Conservation (phyloP, 2,888 invertebrate genomes). For the Caenorhabditis zanzibari region DNA sequence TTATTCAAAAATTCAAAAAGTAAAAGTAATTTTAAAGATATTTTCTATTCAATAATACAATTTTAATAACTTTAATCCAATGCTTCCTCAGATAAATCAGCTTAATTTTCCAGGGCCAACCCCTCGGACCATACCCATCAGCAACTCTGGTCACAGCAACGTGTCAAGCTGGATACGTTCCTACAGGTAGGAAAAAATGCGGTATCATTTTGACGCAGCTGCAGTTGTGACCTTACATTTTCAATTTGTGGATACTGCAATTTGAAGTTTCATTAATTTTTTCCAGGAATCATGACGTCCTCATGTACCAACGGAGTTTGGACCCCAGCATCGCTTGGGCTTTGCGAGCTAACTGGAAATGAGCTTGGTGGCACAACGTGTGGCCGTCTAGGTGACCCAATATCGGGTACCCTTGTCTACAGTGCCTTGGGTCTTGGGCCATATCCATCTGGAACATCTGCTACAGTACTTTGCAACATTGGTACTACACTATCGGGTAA, state of each 20-base stretch:
- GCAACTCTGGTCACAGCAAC: slow-evolving; percentile 64
- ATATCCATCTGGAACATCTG: slow-evolving; percentile 72
- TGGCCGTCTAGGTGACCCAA: slow-evolving; percentile 35
- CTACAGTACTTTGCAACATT: slow-evolving; percentile 72
- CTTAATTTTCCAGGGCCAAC: slow-evolving; percentile 51
- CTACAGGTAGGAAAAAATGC: slow-evolving; percentile 44
- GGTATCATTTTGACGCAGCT: no score
- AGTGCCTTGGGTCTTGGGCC: slow-evolving; percentile 56
- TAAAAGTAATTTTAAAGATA: no score
- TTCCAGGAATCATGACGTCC: slow-evolving; percentile 50
- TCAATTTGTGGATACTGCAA: no score
- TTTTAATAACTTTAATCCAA: no score
- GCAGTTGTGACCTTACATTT: no score
- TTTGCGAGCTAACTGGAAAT: slow-evolving; percentile 53
- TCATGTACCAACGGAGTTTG: slow-evolving; percentile 63
- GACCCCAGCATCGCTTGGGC: slow-evolving; percentile 66
- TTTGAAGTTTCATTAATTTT: neutral
- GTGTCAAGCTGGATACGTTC: slow-evolving; percentile 60
- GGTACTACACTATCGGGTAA: slow-evolving; percentile 60
- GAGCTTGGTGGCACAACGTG: slow-evolving; percentile 51
- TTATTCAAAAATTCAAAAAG: no score
- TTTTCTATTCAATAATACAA: no score
- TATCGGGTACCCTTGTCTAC: slow-evolving; percentile 56
- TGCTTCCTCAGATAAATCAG: no score
- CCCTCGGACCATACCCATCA: slow-evolving; percentile 68